These are phyloP conservation scores for Alligator sinensis DNA, from an alignment of 2,113 vertebrate species.

Conservation along the genomic window DNA sequence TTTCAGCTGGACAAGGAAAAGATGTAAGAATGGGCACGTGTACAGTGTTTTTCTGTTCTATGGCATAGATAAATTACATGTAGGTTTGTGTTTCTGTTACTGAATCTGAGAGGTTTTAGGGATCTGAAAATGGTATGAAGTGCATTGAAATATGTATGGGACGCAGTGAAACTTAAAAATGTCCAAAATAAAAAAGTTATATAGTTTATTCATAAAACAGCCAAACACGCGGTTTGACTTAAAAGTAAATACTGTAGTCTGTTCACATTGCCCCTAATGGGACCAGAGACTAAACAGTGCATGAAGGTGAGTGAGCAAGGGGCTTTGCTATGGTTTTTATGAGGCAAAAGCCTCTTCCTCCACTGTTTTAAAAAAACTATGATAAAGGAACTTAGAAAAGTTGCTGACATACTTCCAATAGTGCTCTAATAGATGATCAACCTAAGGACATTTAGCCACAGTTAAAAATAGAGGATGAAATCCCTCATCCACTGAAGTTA, in stretches of 20 bases:
- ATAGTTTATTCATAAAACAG: background rate
- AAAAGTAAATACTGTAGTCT: background rate
- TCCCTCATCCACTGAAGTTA: no score
- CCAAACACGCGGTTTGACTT: background rate
- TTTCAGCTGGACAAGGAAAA: background rate
- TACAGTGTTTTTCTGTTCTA: background rate
- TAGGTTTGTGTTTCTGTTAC: background rate
- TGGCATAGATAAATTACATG: background rate
- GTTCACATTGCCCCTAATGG: background rate
- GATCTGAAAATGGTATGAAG: background rate
- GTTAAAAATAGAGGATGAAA: no score
- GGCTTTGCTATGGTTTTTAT: background rate
- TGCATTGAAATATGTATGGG: background rate
- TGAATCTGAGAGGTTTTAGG: background rate
- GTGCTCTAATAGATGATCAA: no score
- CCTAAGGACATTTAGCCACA: no score
- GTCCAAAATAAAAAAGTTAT: background rate
- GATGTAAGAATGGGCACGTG: background rate
- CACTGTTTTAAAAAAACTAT: background rate
- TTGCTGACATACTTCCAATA: background rate
- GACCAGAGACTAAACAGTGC: no score
- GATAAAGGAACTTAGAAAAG: constrained; percentile 4
- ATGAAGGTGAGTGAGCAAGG: background rate
- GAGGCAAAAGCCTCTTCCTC: background rate
- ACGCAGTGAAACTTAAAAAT: background rate